Percentiles rank a stretch among this genome's conserved stretches.
Conservation (phyloP, 1,140 invertebrate genomes). For the Spodoptera frugiperda region DNA sequence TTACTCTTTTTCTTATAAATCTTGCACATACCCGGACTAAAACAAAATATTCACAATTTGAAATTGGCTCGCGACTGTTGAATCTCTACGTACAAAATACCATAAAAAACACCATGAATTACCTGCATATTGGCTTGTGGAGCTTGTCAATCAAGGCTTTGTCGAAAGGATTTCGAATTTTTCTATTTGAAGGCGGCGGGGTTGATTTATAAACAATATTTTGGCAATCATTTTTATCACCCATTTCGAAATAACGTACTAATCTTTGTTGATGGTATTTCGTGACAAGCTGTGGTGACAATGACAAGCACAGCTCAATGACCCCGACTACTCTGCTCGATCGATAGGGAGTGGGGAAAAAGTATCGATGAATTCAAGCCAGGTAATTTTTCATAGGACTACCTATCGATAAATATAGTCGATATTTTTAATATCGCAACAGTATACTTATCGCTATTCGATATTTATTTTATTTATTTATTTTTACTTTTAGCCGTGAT, state of each 20-base stretch:
- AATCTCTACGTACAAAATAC: not conserved
- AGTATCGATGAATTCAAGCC: too few species aligned
- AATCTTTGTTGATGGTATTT: slow-evolving; percentile 40
- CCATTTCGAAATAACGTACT: slow-evolving; percentile 77
- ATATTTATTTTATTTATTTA: too few species aligned
- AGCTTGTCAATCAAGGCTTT: slow-evolving; percentile 80
- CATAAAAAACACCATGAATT: slow-evolving; percentile 50
- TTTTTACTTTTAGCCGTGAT: too few species aligned
- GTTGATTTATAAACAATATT: slow-evolving; percentile 72
- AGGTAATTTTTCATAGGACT: too few species aligned
- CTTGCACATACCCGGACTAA: slow-evolving; percentile 85
- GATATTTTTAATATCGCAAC: too few species aligned
- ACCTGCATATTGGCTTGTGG: slow-evolving; percentile 85
- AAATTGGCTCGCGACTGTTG: not conserved
- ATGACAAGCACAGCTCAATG: slow-evolving; percentile 36
- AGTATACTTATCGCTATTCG: too few species aligned
- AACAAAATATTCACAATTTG: slow-evolving; percentile 34
- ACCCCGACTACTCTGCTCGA: slow-evolving; percentile 1
- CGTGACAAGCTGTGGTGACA: slow-evolving; percentile 6
- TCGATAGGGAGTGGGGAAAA: too few species aligned
- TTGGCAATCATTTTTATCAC: slow-evolving; percentile 70
- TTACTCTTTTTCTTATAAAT: slow-evolving; percentile 79
- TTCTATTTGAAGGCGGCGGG: slow-evolving; percentile 74
- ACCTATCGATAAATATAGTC: too few species aligned
- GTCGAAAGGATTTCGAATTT: slow-evolving; percentile 84